These are phyloP conservation scores for Dinocampus coccinellae DNA, from an alignment of 2,888 invertebrate genomes.

Conservation along the genomic window DNA sequence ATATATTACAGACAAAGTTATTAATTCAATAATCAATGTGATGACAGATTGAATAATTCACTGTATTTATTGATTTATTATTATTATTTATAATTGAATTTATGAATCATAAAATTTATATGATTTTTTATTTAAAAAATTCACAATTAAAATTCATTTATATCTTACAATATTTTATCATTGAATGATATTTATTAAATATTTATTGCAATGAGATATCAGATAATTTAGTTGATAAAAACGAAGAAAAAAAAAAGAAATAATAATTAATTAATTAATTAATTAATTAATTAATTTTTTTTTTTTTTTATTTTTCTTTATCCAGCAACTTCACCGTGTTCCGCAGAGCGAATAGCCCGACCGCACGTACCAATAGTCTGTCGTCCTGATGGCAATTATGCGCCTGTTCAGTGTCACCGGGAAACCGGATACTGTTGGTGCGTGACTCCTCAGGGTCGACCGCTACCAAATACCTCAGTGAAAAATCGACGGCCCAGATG, in stretches of 20 bases:
- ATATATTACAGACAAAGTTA: too few relatives aligned
- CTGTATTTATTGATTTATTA: background rate
- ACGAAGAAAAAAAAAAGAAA: background rate
- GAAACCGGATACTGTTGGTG: slow-evolving; percentile 90
- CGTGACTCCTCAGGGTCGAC: slow-evolving; percentile 86
- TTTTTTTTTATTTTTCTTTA: too few relatives aligned
- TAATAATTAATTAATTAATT: background rate
- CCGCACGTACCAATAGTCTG: slow-evolving; percentile 82
- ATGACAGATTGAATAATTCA: background rate
- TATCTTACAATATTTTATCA: background rate
- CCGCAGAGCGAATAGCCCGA: slow-evolving; percentile 68
- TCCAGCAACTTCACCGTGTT: slow-evolving; percentile 68
- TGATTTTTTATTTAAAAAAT: background rate
- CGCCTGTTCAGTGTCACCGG: slow-evolving; percentile 86
- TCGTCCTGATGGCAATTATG: slow-evolving; percentile 85
- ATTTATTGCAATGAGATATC: background rate
- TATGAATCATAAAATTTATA: background rate
- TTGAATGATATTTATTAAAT: background rate
- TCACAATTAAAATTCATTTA: background rate
- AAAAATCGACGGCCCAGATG: slow-evolving; percentile 80
- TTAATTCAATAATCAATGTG: background rate
- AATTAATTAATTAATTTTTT: too few relatives aligned
- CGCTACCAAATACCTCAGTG: slow-evolving; percentile 84
- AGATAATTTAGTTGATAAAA: background rate
- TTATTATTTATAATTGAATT: background rate